Conservation (phyloP, 2,888 invertebrate species). For the Acleris literana region DNA sequence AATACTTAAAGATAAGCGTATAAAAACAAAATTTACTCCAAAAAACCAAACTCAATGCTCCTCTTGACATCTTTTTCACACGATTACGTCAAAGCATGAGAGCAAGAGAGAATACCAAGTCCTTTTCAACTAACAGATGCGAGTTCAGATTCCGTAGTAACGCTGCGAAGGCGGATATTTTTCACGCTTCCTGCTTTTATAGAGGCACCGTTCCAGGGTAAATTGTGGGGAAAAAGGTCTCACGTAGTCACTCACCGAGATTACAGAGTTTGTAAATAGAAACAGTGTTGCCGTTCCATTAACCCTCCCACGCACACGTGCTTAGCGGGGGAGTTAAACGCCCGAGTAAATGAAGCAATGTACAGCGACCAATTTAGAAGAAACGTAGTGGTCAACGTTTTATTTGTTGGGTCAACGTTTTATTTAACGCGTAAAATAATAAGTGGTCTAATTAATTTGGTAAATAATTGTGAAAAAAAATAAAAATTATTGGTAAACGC, state of each 20-base stretch:
- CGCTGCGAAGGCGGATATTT: slow-evolving; percentile 13
- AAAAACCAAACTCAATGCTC: too few relatives aligned
- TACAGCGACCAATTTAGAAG: background rate
- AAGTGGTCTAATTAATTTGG: too few relatives aligned
- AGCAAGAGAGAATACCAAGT: background rate
- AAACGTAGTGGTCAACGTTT: slow-evolving; percentile 1
- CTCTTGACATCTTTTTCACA: too few relatives aligned
- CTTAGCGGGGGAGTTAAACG: background rate
- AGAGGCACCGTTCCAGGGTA: slow-evolving; percentile 27
- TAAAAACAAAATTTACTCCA: too few relatives aligned
- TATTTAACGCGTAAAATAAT: background rate
- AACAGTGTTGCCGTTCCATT: slow-evolving; percentile 23
- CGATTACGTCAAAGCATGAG: too few relatives aligned
- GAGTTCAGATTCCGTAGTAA: slow-evolving; percentile 10
- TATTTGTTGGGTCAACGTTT: background rate
- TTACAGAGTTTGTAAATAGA: slow-evolving; percentile 27
- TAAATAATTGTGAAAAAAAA: too few relatives aligned
- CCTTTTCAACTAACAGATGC: background rate
- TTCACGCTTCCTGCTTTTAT: slow-evolving; percentile 30
- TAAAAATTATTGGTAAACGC: too few relatives aligned
- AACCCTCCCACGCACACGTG: slow-evolving; percentile 9
- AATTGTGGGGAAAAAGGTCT: slow-evolving; percentile 33
- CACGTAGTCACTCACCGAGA: slow-evolving; percentile 34
- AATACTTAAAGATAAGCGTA: too few relatives aligned
- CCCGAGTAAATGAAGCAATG: slow-evolving; percentile 1